These are phyloP conservation scores for Procambarus clarkii DNA, from an alignment of 1,140 invertebrate genomes.

Conservation along the genomic window DNA sequence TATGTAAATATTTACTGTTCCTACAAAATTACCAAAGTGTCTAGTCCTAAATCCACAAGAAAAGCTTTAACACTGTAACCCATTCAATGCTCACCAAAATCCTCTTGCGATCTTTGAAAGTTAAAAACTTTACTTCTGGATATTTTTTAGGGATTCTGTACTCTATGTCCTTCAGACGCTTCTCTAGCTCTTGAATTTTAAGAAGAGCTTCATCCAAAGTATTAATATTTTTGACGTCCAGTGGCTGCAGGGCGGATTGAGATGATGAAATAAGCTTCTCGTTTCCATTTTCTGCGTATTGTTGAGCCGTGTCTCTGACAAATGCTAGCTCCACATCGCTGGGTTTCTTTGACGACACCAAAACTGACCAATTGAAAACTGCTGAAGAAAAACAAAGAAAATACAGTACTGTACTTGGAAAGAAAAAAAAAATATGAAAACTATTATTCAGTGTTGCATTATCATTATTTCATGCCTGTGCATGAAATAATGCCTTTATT, in stretches of 20 bases:
- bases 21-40: no score
- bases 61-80: no score
- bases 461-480: no score
- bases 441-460: no score
- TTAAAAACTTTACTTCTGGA: conserved; percentile 92
- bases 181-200: conserved; percentile 65
- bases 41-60: no score
- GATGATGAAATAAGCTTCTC: not conserved
- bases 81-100: conserved; percentile 84
- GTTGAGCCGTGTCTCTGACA: conserved; percentile 35
- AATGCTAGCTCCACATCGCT: conserved; percentile 48
- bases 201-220: conserved; percentile 49
- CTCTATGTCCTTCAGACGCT: conserved; percentile 71
- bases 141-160: conserved; percentile 83
- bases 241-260: not conserved
- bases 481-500: no score
- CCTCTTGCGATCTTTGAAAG: conserved; percentile 92
- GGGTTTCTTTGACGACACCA: conserved; percentile 53
- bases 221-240: conserved; percentile 1
- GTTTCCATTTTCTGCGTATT: conserved; percentile 22
- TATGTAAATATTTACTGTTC: no score
- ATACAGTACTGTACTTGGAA: no score
- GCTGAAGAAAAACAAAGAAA: conserved; percentile 5
- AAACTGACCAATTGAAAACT: conserved; percentile 48
- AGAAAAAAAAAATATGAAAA: no score